Percentiles rank a stretch among this genome's conserved stretches.
These are phyloP conservation scores for Oasisia sp. DNA, from an alignment of 2,888 invertebrate species.

Conservation along the genomic window DNA sequence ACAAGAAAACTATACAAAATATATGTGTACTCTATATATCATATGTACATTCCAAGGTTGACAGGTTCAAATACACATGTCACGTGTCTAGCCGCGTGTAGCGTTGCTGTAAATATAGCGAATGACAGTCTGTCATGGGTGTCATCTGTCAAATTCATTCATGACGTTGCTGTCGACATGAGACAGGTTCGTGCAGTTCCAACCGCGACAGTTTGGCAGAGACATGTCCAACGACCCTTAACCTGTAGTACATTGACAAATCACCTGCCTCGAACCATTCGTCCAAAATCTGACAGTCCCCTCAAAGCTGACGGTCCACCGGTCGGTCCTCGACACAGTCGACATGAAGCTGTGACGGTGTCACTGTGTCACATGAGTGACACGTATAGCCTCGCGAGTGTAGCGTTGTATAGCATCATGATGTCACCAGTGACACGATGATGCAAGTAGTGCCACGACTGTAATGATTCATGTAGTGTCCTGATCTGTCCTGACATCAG, in stretches of 20 bases:
- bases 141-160: neutral
- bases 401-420: neutral
- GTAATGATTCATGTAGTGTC: constrained; percentile 3
- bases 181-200: neutral
- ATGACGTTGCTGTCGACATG: neutral
- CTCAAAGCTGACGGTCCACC: neutral
- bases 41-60: neutral
- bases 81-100: neutral
- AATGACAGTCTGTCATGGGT: neutral
- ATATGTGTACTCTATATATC: neutral
- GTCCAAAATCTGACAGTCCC: neutral
- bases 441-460: neutral
- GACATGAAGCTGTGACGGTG: neutral
- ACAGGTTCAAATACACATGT: neutral
- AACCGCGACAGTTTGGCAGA: neutral
- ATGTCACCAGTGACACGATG: neutral
- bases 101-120: neutral
- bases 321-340: neutral
- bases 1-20: constrained; percentile 13
- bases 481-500: constrained; percentile 66
- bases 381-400: neutral
- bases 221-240: neutral
- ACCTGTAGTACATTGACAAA: neutral
- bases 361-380: neutral
- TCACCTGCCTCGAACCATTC: neutral